Base-by-base conservation (phyloP, 2,888 invertebrate species). In the Cheilosia vernalis region DNA sequence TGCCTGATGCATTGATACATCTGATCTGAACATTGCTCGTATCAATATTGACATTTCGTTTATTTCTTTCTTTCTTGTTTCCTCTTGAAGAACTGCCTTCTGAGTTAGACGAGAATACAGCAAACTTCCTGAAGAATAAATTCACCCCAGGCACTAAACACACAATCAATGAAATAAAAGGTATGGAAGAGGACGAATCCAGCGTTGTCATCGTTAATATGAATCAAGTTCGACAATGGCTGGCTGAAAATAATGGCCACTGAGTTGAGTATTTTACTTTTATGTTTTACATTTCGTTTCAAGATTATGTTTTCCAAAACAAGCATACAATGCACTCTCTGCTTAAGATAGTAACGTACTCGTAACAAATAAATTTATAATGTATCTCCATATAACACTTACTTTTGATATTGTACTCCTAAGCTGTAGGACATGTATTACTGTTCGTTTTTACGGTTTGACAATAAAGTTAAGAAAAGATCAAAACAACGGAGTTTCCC, bases 141-240 rank as follows among this genome's bases (percentile, higher is more conserved):
- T 24, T 85, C 1, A 21, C 47, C 40, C 70, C 72, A 7, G 76
- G 76, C 2, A 56, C n/a, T 7, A 37, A 67, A n/a, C 55, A 67
- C 3, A 77, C 33, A 17, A 81, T 85, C 4, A 30, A 63, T 10
- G 72, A 81, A 61, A 76, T 81, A 0, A 72, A 56, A 2, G 81
- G 80, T 1, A 37, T 72, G 17, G 80, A 85, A 4, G 66, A 55
- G 3, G 84, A 80, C 0, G 76, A 74, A 4, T 42, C 64, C 6
- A 74, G 58, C 1, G 60, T 76, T 1, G 63, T 61, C 13, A 40
- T 81, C 5, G 70, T 81, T 17, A 72, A 67, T 13, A 76, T 85
- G n/a, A 72, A 66, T 30, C 33, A 81, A 67, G 30, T 85, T n/a
- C 10, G 4, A 0, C 10, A 76, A 47, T 84, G 80, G 84, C 17